Evolutionary conservation across 2,113 vertebrate genomes (phyloP).

Genomic region (Hippocampus guttulatus): DNA sequence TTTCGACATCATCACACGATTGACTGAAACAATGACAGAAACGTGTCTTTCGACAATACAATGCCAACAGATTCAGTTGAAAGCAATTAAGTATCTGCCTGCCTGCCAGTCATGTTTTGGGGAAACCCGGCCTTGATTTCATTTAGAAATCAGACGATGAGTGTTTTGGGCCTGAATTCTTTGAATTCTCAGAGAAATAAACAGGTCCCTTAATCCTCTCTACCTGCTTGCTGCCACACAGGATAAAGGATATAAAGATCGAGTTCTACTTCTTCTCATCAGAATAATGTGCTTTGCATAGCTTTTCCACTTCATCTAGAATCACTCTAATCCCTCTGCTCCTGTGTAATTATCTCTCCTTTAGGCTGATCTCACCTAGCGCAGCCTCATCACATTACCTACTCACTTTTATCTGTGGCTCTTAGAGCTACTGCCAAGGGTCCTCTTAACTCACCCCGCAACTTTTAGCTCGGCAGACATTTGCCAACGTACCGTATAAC

Average conservation of each 20-base stretch:
- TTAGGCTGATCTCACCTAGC: slow-evolving; percentile 64
- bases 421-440: slow-evolving; percentile 62
- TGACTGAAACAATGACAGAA: background rate
- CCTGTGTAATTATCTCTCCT: slow-evolving; percentile 69
- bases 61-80: background rate
- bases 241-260: slow-evolving; percentile 53
- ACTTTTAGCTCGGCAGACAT: slow-evolving; percentile 37
- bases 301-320: slow-evolving; percentile 66
- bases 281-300: slow-evolving; percentile 65
- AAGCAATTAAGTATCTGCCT: background rate
- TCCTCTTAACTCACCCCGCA: slow-evolving; percentile 52
- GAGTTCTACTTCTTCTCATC: slow-evolving; percentile 58
- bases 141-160: background rate
- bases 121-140: background rate
- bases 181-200: slow-evolving; percentile 53
- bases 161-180: slow-evolving; percentile 32
- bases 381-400: slow-evolving; percentile 60
- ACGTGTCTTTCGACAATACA: background rate
- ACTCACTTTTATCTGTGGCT: slow-evolving; percentile 65
- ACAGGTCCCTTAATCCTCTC: slow-evolving; percentile 44
- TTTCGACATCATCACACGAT: background rate
- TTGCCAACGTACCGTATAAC: slow-evolving; percentile 17
- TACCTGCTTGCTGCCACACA: slow-evolving; percentile 46
- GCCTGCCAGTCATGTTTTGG: background rate
- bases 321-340: slow-evolving; percentile 66